Percentiles rank a stretch among this genome's conserved stretches.
Conservation (phyloP, 2,113 vertebrate genomes). For the Bos taurus region DNA sequence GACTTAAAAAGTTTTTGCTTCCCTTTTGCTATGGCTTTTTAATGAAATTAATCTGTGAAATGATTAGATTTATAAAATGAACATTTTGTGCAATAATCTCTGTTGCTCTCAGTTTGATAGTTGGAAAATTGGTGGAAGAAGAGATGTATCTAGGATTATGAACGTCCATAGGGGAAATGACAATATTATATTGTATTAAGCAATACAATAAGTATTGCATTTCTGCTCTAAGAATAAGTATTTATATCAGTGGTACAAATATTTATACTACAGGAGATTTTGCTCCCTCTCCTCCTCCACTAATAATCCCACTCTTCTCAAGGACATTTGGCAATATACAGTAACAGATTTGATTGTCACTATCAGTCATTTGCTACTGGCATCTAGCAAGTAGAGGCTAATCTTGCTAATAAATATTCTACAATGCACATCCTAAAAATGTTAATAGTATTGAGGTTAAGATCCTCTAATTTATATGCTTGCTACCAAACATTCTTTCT, state of each 20-base stretch:
- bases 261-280: neutral
- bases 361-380: neutral
- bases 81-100: neutral
- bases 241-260: neutral
- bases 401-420: neutral
- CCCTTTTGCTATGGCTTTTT: neutral
- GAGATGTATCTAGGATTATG: neutral
- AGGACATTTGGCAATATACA: neutral
- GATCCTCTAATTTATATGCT: neutral
- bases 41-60: constrained; percentile 18
- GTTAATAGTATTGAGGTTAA: neutral
- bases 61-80: constrained; percentile 20
- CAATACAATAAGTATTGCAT: neutral
- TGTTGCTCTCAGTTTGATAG: neutral
- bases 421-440: neutral
- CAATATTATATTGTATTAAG: neutral
- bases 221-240: neutral
- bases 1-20: constrained; percentile 67
- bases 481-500: neutral
- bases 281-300: neutral
- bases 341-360: neutral
- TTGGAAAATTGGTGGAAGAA: neutral
- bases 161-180: neutral
- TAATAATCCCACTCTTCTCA: neutral
- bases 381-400: neutral